phyloP scores from a whole-genome alignment of 2,797 vertebrate species.

The Gallinago nigripennis region DNA sequence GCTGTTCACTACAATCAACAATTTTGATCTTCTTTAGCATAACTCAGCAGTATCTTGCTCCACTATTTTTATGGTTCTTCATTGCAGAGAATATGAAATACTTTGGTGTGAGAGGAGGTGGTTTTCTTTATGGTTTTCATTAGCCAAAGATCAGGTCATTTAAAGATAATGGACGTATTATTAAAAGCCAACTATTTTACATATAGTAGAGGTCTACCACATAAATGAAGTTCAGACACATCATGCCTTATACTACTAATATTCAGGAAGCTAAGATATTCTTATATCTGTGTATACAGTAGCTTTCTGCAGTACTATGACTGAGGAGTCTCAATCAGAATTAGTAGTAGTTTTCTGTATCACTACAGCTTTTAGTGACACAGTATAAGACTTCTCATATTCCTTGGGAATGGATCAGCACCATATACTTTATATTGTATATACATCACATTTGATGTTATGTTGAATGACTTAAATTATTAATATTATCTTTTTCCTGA shows the following conservation, averaged over 20 bases:
- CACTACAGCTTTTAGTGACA: background rate
- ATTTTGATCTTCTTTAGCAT: background rate
- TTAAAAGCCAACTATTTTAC: conserved; percentile 3
- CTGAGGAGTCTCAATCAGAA: background rate
- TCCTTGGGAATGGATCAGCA: background rate
- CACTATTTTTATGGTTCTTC: background rate
- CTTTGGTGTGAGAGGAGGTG: background rate
- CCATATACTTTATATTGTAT: background rate
- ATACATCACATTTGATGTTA: background rate
- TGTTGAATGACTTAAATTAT: background rate
- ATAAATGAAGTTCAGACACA: background rate
- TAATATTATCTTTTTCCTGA: background rate
- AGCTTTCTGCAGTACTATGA: background rate
- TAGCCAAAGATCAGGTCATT: background rate
- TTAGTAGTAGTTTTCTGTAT: background rate
- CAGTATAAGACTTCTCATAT: background rate
- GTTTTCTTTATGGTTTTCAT: background rate
- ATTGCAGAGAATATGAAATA: background rate
- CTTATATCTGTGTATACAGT: background rate
- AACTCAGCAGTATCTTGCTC: background rate
- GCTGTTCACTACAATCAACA: background rate
- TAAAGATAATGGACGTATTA: background rate
- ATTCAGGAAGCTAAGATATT: background rate
- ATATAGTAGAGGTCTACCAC: background rate
- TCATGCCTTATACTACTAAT: background rate